These are phyloP conservation scores for Sciurus carolinensis DNA, from an alignment of 2,797 vertebrate species.

Conservation along the genomic window DNA sequence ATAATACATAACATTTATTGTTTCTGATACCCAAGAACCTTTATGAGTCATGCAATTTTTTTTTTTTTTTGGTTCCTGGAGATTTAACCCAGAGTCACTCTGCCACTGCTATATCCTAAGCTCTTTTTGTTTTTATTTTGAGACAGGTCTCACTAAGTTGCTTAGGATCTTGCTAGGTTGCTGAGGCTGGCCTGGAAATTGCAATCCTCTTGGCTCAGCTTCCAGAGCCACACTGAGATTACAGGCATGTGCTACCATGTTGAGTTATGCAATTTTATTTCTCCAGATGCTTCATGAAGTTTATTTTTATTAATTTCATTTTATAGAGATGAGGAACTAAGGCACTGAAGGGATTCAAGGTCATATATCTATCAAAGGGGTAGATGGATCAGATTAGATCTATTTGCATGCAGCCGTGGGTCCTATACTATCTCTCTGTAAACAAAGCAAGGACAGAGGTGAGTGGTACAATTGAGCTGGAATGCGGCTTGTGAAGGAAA, in stretches of 20 bases:
- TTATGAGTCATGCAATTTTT: neutral
- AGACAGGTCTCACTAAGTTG: too few relatives aligned
- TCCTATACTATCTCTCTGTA: neutral
- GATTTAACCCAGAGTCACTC: too few relatives aligned
- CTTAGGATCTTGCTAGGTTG: too few relatives aligned
- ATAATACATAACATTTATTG: neutral
- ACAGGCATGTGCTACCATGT: too few relatives aligned
- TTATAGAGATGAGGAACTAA: constrained; percentile 20
- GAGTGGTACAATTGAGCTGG: neutral
- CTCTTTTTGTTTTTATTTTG: too few relatives aligned
- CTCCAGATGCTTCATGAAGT: neutral
- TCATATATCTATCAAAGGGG: neutral
- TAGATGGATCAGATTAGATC: neutral
- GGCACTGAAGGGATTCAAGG: neutral
- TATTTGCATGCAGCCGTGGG: neutral
- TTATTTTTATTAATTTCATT: constrained; percentile 14
- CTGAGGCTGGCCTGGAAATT: too few relatives aligned
- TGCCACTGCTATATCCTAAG: too few relatives aligned
- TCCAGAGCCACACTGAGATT: too few relatives aligned
- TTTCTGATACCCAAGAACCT: neutral
- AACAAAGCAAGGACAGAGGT: neutral
- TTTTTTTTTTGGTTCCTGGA: too few relatives aligned
- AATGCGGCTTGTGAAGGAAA: neutral
- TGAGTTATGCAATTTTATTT: constrained; percentile 9
- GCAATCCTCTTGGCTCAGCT: too few relatives aligned